Evolutionary conservation across 2,797 vertebrate genomes (phyloP).

Genomic region (Hoplostethus atlanticus): DNA sequence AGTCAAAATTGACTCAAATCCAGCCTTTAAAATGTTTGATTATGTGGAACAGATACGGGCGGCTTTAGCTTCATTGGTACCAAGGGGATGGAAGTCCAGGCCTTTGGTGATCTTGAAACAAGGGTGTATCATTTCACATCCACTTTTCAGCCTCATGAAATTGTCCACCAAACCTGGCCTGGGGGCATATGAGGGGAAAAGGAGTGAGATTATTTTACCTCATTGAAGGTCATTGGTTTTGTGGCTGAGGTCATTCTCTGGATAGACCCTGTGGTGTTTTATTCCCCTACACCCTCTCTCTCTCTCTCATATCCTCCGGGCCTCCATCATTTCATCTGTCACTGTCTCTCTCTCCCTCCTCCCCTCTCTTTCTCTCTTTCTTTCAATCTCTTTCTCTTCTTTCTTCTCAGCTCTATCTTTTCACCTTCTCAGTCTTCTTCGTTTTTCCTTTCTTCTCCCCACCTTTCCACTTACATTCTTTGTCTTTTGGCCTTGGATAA

Average conservation of each 20-base stretch:
- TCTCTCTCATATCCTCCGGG: neutral
- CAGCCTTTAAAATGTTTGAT: slow-evolving; percentile 9
- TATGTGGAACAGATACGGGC: neutral
- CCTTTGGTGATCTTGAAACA: slow-evolving; percentile 32
- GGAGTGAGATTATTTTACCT: slow-evolving; percentile 52
- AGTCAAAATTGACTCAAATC: neutral
- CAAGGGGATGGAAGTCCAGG: slow-evolving; percentile 14
- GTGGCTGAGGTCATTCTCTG: slow-evolving; percentile 40
- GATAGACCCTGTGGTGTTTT: slow-evolving; percentile 26
- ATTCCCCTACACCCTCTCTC: neutral
- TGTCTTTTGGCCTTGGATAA: slow-evolving; percentile 38
- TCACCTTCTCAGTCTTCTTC: neutral
- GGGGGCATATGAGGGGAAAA: slow-evolving; percentile 23
- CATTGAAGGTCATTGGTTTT: slow-evolving; percentile 54
- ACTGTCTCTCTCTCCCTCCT: neutral
- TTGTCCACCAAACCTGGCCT: slow-evolving; percentile 41
- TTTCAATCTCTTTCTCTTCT: neutral
- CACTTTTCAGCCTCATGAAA: slow-evolving; percentile 46
- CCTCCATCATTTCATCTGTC: neutral
- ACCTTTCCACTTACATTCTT: slow-evolving; percentile 25
- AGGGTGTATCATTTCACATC: slow-evolving; percentile 37
- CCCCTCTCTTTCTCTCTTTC: neutral
- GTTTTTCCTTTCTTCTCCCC: neutral
- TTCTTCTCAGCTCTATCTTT: slow-evolving; percentile 22
- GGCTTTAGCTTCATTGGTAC: slow-evolving; percentile 13